Evolutionary conservation across 1,140 invertebrate genomes (phyloP).

Genomic region (Cydia amplana): DNA sequence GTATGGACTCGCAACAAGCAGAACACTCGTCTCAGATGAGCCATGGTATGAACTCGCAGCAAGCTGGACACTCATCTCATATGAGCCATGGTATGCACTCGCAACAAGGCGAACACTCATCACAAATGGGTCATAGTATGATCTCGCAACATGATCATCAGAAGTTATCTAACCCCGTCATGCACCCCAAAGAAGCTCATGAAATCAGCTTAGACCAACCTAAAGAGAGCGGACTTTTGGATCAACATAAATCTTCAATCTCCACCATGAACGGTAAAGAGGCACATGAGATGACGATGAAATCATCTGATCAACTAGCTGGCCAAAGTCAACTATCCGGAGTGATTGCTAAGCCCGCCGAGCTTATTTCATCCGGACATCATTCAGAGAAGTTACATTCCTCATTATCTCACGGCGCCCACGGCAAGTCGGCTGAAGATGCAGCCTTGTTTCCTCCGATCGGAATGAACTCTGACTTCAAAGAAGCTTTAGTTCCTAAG

Average conservation of each 20-base stretch:
- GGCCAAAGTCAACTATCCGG: conserved; percentile 4
- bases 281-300: neutral
- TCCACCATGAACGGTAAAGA: neutral
- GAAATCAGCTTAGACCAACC: neutral
- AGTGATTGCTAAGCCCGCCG: neutral
- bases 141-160: neutral
- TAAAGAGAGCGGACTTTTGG: neutral
- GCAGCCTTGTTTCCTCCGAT: neutral
- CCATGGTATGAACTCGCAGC: too few relatives aligned
- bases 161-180: neutral
- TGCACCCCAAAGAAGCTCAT: neutral
- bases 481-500: conserved; percentile 6
- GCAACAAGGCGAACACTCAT: neutral
- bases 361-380: neutral
- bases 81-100: neutral
- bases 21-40: neutral
- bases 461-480: conserved; percentile 17
- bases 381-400: neutral
- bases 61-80: neutral
- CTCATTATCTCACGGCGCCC: neutral
- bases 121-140: neutral
- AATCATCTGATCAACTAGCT: conserved; percentile 18
- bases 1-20: neutral
- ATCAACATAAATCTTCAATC: conserved; percentile 4
- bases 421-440: conserved; percentile 23